Evolutionary conservation across 2,113 vertebrate species (phyloP).

Genomic region (Peucedramus taeniatus): DNA sequence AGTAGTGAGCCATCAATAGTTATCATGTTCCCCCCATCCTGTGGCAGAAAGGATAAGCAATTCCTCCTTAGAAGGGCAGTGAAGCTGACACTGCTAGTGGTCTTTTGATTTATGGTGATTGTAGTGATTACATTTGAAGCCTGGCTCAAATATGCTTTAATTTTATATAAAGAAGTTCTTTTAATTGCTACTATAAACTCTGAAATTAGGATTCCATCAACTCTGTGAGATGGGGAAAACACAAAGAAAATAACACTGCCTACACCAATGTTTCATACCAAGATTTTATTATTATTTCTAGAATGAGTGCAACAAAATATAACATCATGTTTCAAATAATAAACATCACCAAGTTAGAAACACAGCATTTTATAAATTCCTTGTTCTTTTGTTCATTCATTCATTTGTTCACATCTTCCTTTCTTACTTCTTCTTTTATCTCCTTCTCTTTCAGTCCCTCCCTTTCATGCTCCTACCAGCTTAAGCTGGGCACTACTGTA

Average conservation of each 20-base stretch:
- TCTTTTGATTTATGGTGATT: not conserved
- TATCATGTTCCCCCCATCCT: not conserved
- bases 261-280: not conserved
- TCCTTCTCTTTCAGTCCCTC: not conserved
- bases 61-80: not conserved
- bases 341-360: not conserved
- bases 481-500: not conserved
- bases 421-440: not conserved
- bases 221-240: not conserved
- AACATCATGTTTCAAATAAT: not conserved
- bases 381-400: not conserved
- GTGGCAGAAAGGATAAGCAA: slow-evolving; percentile 28
- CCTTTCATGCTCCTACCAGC: slow-evolving; percentile 3
- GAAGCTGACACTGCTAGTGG: slow-evolving; percentile 14
- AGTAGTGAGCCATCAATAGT: slow-evolving; percentile 23
- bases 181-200: not conserved
- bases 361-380: not conserved
- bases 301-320: not conserved
- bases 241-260: not conserved
- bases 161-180: not conserved
- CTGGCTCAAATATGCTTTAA: not conserved
- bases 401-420: not conserved
- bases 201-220: not conserved
- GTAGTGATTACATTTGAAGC: not conserved
- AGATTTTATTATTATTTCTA: not conserved